Evolutionary conservation across 2,113 vertebrate genomes (phyloP).

Genomic region (Melanostigma gelatinosum): DNA sequence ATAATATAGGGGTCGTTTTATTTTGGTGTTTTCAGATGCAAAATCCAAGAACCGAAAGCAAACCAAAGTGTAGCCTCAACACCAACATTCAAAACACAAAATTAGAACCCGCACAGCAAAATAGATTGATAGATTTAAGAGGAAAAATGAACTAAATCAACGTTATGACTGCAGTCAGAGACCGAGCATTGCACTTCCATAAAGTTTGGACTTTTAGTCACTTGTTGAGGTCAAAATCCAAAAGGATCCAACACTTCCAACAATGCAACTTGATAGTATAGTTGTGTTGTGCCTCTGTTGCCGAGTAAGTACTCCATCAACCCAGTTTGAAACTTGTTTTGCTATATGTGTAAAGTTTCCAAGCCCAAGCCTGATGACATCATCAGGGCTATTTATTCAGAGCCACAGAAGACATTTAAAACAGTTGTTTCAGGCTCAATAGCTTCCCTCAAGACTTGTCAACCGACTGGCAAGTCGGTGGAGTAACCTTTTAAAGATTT

Average conservation of each 20-base stretch:
- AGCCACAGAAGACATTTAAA: background rate
- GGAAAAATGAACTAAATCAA: background rate
- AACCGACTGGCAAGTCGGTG: background rate
- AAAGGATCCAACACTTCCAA: background rate
- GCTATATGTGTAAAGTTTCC: background rate
- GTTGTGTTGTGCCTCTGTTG: background rate
- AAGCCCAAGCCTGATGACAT: slow-evolving; percentile 8
- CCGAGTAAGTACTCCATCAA: background rate
- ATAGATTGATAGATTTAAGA: background rate
- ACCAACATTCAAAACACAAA: background rate
- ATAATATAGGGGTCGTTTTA: background rate
- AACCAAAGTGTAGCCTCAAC: background rate
- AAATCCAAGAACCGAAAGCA: background rate
- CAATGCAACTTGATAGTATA: background rate
- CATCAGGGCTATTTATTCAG: slow-evolving; percentile 6
- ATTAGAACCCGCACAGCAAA: background rate
- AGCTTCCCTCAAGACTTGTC: background rate
- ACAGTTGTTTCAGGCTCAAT: slow-evolving; percentile 13
- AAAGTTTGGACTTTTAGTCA: background rate
- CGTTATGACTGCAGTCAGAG: background rate
- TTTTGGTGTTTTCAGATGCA: background rate
- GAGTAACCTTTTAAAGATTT: background rate
- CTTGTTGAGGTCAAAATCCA: background rate
- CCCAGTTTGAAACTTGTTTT: background rate
- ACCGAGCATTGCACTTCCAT: background rate